Evolutionary conservation across 2,888 invertebrate genomes (phyloP), one percentile per base, ranked within the genome.

Genomic region (Drosophila emarginata): DNA sequence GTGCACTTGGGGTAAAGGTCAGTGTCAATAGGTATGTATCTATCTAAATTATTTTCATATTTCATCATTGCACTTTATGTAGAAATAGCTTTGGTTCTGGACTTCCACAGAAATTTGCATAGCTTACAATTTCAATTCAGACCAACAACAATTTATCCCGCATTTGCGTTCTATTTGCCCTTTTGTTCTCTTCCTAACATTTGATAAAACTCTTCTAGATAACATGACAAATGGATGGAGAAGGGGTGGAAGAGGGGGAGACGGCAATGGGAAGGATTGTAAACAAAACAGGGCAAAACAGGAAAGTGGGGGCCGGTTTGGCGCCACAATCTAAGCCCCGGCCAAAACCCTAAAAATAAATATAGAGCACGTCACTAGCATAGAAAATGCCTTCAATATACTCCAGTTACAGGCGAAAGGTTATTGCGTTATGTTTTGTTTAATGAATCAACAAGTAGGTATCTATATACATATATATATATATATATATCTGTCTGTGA

Each of bases 361-460:
- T 70, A 64, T 50, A 45, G 18, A 53, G 67, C 61, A 66, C 74
- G 66, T 61, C 71, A 64, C 60, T 21, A 72, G 72, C 72, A 72
- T 72, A 72, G 67, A 72, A 59, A 58, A 61, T 52, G 11, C 60
- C 28, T 58, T 60, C 72, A 72, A 67, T 72, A 72, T 72, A 66
- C 71, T 72, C 52, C 14, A 32, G 40, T 70, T 70, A 70, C 70
- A 69, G 45, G 52, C 39, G 64, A 52, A 60, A 58, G n/a, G 32
- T 54, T 61, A 51, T 59, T 61, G 50, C 45, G 45, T 60, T 62
- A 23, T 50, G 52, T 37, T 18, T 26, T 57, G 67, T 76, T 64
- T 71, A 78, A 74, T 74, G 80, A 80, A 72, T 76, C 74, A 83
- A 83, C 80, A 78, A 80, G 80, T 59, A 77, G 45, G 18, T 21